phyloP scores from a whole-genome alignment of 2,113 vertebrate species.

The Ia io region DNA sequence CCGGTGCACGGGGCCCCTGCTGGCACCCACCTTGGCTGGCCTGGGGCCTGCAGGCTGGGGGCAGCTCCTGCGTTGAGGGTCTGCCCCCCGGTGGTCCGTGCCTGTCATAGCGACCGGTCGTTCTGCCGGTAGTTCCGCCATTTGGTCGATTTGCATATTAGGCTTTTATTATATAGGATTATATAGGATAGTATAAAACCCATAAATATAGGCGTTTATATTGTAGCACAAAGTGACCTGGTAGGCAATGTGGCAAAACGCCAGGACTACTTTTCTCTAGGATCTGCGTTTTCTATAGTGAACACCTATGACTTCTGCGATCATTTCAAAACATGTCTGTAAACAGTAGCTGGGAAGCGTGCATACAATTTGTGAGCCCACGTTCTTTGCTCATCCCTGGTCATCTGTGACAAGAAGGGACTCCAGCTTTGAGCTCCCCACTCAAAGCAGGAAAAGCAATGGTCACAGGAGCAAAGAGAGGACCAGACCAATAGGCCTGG shows the following conservation, averaged over 20 bases:
- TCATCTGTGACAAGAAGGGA: neutral
- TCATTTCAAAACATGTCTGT: neutral
- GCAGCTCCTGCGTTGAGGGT: no score
- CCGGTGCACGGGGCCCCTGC: no score
- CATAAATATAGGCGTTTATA: neutral
- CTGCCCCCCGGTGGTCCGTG: no score
- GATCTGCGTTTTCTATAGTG: neutral
- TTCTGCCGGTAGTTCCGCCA: no score
- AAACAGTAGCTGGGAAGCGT: neutral
- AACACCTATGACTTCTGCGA: neutral
- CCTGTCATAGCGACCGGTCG: no score
- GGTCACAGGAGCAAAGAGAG: no score
- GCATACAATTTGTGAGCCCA: neutral
- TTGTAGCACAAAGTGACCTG: neutral
- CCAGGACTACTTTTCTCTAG: neutral
- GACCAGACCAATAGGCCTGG: neutral
- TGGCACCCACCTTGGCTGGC: no score
- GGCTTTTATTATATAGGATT: neutral
- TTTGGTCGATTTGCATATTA: no score
- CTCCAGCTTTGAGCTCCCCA: neutral
- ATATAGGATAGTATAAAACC: neutral
- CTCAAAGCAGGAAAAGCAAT: neutral
- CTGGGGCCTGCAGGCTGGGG: no score
- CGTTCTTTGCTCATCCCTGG: neutral
- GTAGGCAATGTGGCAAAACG: neutral